Conservation (phyloP, 1,140 invertebrate genomes). For the Achatina immaculata region DNA sequence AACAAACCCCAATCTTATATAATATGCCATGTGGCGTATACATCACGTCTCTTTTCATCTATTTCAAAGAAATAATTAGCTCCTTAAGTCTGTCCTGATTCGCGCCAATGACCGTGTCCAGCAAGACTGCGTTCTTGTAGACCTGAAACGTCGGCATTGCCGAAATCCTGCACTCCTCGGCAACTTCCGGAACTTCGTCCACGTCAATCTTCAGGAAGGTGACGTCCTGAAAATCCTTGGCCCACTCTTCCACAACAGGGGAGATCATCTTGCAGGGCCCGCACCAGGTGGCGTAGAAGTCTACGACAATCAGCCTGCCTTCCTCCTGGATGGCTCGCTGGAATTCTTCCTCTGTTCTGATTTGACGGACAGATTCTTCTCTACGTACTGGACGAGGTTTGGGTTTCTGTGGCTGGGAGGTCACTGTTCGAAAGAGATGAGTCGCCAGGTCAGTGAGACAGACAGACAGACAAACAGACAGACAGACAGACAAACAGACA, state of each 20-base stretch:
- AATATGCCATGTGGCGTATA: too few species aligned
- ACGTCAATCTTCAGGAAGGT: background rate
- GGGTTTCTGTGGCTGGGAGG: too few species aligned
- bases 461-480: too few species aligned
- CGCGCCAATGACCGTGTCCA: background rate
- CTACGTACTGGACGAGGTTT: too few species aligned
- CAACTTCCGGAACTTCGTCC: background rate
- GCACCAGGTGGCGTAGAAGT: background rate
- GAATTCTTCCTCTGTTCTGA: background rate
- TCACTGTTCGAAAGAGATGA: too few species aligned
- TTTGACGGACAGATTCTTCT: too few species aligned
- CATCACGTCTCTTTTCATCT: too few species aligned
- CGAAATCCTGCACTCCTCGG: background rate
- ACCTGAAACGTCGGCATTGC: background rate
- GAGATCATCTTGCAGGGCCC: background rate
- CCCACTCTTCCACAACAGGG: background rate
- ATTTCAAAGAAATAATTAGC: background rate
- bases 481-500: too few species aligned
- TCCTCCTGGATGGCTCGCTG: background rate
- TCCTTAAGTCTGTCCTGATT: background rate
- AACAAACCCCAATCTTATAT: too few species aligned
- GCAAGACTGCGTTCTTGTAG: background rate
- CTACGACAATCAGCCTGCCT: background rate
- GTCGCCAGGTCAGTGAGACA: too few species aligned
- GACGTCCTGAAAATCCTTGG: background rate